Conservation (phyloP, 2,888 invertebrate species). For the Parnassius smintheus region DNA sequence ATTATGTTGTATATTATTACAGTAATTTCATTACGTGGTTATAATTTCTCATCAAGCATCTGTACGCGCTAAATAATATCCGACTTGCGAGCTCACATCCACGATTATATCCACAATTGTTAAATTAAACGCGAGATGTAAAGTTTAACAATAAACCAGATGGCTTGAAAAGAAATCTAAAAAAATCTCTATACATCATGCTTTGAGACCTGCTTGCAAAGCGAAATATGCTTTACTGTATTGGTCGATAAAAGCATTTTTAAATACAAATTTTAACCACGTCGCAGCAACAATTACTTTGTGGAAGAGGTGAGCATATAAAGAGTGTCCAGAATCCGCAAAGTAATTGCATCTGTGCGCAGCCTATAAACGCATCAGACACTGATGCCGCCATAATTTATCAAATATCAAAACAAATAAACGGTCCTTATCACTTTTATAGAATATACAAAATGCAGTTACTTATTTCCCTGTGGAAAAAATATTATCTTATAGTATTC, state of each 20-base stretch:
- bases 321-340: constrained; percentile 75
- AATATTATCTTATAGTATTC: constrained; percentile 82
- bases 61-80: constrained; percentile 45
- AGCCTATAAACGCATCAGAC: constrained; percentile 72
- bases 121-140: constrained; percentile 33
- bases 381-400: constrained; percentile 76
- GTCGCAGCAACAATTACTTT: constrained; percentile 72
- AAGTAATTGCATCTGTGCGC: constrained; percentile 73
- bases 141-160: constrained; percentile 46
- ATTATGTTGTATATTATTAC: constrained; percentile 77
- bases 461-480: constrained; percentile 82
- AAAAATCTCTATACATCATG: constrained; percentile 79
- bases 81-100: constrained; percentile 36
- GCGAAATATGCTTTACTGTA: constrained; percentile 64
- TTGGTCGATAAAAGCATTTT: constrained; percentile 69
- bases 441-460: constrained; percentile 83
- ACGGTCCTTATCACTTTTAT: constrained; percentile 81
- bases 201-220: constrained; percentile 73
- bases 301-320: constrained; percentile 79
- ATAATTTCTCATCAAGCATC: constrained; percentile 75
- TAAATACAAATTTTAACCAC: constrained; percentile 68
- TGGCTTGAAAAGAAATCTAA: constrained; percentile 76
- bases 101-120: constrained; percentile 30
- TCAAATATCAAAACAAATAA: constrained; percentile 80
- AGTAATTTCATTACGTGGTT: constrained; percentile 81